Evolutionary conservation across 2,113 vertebrate genomes (phyloP).

Genomic region (Trogon melanurus): DNA sequence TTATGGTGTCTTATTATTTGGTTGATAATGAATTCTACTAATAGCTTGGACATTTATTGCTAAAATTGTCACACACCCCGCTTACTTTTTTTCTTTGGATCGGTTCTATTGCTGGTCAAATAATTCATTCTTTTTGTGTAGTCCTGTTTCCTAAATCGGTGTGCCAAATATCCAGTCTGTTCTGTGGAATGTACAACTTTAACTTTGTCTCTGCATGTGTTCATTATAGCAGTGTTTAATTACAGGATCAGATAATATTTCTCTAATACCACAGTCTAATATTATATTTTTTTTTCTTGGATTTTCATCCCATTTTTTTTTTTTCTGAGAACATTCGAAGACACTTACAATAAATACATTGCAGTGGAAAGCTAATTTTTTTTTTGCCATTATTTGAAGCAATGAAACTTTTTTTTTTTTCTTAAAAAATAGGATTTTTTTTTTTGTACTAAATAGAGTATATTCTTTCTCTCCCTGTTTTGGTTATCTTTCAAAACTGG

Average conservation of each 20-base stretch:
- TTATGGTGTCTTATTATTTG: background rate
- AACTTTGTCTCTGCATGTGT: background rate
- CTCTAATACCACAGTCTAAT: background rate
- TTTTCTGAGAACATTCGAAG: background rate
- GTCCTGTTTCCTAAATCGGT: background rate
- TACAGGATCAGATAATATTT: background rate
- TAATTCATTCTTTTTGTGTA: background rate
- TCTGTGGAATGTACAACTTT: background rate
- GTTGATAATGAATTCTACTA: background rate
- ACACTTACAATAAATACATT: background rate
- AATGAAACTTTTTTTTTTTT: background rate
- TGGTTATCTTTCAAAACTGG: background rate
- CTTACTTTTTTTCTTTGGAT: background rate
- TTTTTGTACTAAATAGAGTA: background rate
- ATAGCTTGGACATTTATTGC: background rate
- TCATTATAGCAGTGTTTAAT: background rate
- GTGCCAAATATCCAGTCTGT: background rate
- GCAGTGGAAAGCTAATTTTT: background rate
- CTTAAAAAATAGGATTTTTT: background rate
- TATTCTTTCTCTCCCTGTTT: background rate
- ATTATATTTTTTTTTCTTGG: background rate
- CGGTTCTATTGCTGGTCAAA: background rate
- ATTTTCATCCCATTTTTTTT: background rate
- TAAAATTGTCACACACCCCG: background rate
- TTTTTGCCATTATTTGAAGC: background rate